A percentile compares a stretch with the other conserved stretches of the same genome.
Conservation (phyloP, 2,797 vertebrate genomes). For the Malacoraja senta region DNA sequence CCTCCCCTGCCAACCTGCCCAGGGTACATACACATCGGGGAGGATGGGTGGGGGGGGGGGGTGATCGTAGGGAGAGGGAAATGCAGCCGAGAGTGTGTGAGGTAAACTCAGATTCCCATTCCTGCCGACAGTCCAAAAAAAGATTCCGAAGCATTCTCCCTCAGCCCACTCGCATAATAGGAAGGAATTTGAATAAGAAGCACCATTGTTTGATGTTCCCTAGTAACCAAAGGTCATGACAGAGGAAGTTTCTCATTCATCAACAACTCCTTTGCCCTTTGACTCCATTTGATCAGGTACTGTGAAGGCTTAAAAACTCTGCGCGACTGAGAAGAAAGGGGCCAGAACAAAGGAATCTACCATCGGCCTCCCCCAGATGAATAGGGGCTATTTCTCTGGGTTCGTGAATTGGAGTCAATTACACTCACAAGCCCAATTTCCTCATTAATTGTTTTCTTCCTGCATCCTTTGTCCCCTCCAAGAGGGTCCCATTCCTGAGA, state of each 20-base stretch:
- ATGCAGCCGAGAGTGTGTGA: conserved; percentile 8
- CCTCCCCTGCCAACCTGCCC: neutral
- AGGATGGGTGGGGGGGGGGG: no score
- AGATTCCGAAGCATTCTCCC: conserved; percentile 31
- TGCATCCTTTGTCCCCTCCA: conserved; percentile 32
- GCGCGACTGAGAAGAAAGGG: conserved; percentile 26
- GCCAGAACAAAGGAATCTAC: conserved; percentile 22
- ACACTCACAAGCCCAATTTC: conserved; percentile 38
- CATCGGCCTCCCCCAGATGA: conserved; percentile 28
- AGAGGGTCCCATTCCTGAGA: conserved; percentile 35
- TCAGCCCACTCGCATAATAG: conserved; percentile 28
- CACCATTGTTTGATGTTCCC: conserved; percentile 29
- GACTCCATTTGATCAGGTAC: conserved; percentile 39
- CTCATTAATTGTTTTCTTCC: conserved; percentile 39
- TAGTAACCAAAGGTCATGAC: conserved; percentile 37
- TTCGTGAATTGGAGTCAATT: conserved; percentile 38
- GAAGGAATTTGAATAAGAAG: conserved; percentile 36
- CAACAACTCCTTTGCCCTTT: conserved; percentile 38
- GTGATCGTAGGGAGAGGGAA: neutral
- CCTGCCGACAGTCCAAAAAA: neutral
- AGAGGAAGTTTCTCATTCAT: conserved; percentile 39
- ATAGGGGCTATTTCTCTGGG: conserved; percentile 37
- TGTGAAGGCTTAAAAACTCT: conserved; percentile 37
- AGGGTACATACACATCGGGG: no score
- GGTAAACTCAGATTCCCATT: neutral